Conservation (phyloP, 30 jellyfish, hydroid and myxozoan species). For the Chrysaora quinquecirrha region DNA sequence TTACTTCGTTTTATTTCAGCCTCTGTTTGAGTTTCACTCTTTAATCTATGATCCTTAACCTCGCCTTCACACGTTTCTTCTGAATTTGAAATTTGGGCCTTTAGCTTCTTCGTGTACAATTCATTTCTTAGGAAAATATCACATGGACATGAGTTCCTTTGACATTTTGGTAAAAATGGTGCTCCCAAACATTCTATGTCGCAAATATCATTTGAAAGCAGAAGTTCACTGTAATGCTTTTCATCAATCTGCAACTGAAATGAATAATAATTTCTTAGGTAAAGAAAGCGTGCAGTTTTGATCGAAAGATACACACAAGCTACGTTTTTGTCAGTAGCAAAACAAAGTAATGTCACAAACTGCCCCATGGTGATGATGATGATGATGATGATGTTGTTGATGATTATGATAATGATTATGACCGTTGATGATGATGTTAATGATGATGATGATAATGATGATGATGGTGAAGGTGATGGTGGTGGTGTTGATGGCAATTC, state of each 20-base stretch:
- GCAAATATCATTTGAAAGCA: neutral
- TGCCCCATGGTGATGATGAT: too few species aligned
- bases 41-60: neutral
- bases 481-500: too few species aligned
- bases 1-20: neutral
- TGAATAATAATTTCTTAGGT: too few species aligned
- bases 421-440: too few species aligned
- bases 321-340: too few species aligned
- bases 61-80: neutral
- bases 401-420: too few species aligned
- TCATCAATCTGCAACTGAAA: neutral
- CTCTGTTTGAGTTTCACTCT: neutral
- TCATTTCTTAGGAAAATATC: neutral
- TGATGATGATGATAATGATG: too few species aligned
- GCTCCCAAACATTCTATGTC: constrained; percentile 69
- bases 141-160: constrained; percentile 41
- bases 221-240: constrained; percentile 2
- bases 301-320: too few species aligned
- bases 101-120: neutral
- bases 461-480: too few species aligned
- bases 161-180: constrained; percentile 49
- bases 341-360: too few species aligned
- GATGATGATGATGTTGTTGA: too few species aligned
- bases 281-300: too few species aligned
- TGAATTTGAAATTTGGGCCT: neutral